These are phyloP conservation scores for Orchesella flavescens DNA, from an alignment of 2,888 invertebrate genomes.

Conservation along the genomic window DNA sequence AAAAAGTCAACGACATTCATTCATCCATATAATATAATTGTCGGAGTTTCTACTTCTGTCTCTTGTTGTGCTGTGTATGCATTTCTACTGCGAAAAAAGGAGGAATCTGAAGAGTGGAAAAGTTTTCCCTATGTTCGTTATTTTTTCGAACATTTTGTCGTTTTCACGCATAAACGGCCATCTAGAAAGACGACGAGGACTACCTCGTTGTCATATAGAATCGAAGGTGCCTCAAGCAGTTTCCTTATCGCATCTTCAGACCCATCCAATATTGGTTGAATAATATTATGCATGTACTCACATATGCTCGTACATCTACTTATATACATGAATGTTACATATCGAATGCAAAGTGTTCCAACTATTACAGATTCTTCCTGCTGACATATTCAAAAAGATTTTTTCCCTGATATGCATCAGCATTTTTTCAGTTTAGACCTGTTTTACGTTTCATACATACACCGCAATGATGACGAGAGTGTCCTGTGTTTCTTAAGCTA, in stretches of 20 bases:
- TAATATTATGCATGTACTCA: not conserved
- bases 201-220: constrained; percentile 21
- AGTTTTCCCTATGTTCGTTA: constrained; percentile 20
- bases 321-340: too few species aligned
- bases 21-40: constrained; percentile 62
- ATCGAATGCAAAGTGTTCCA: constrained; percentile 27
- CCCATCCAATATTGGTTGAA: not conserved
- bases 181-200: constrained; percentile 3
- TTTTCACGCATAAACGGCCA: constrained; percentile 19
- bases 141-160: not conserved
- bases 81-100: constrained; percentile 17
- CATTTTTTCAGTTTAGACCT: not conserved
- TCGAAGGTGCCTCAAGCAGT: constrained; percentile 43
- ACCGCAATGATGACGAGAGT: not conserved
- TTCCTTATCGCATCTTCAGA: constrained; percentile 38
- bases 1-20: constrained; percentile 55
- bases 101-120: constrained; percentile 24
- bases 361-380: constrained; percentile 31
- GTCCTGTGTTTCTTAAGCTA: not conserved
- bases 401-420: constrained; percentile 20
- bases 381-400: constrained; percentile 30
- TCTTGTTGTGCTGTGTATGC: constrained; percentile 54
- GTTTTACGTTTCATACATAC: constrained; percentile 21
- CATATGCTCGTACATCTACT: too few species aligned
- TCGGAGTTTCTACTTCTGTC: constrained; percentile 51